A percentile compares a stretch with the other conserved stretches of the same genome.
Evolutionary conservation across 2,113 vertebrate species (phyloP).

Genomic region (Phodopus roborovskii): DNA sequence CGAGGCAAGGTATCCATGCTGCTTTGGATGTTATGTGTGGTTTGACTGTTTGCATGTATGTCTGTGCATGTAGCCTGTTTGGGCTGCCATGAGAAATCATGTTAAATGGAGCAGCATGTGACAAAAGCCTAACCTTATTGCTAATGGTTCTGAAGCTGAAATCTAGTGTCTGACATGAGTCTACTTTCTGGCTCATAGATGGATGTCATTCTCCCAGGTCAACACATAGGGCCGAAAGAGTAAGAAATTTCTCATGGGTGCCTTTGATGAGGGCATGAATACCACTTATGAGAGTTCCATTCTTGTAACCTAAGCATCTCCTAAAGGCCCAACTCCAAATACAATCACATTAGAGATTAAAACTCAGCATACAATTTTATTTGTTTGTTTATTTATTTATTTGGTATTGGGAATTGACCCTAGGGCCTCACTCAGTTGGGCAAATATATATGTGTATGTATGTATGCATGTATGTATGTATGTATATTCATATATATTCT

Average conservation of each 20-base stretch:
- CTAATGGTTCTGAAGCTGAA: background rate
- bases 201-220: background rate
- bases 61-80: background rate
- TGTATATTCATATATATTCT: background rate
- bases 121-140: background rate
- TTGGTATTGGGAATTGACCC: background rate
- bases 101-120: background rate
- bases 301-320: background rate
- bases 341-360: background rate
- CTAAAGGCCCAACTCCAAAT: background rate
- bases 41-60: background rate
- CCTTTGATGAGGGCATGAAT: background rate
- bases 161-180: background rate
- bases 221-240: background rate
- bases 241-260: background rate
- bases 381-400: background rate
- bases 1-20: background rate
- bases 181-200: background rate
- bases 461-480: too few relatives aligned
- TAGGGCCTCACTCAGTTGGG: background rate
- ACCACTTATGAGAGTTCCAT: background rate
- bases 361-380: background rate
- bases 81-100: background rate
- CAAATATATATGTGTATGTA: background rate
- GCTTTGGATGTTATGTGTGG: background rate